Percentiles rank a stretch among this genome's conserved stretches.
These are phyloP conservation scores for Parnassius apollo DNA, from an alignment of 2,888 invertebrate genomes.

Conservation along the genomic window DNA sequence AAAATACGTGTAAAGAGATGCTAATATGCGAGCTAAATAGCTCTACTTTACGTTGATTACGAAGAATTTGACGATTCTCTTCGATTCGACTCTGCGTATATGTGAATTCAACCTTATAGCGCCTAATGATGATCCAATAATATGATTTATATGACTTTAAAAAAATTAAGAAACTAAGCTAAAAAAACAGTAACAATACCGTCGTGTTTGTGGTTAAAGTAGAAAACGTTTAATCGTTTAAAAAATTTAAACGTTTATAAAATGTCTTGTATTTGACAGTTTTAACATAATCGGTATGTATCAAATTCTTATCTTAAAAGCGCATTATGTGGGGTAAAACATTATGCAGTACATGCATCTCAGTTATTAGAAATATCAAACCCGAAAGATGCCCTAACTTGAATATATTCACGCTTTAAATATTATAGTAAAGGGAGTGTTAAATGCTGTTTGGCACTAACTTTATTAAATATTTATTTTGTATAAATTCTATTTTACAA, in stretches of 20 bases:
- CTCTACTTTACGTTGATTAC: no score
- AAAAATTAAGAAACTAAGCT: not conserved
- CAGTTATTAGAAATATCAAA: slow-evolving; percentile 30
- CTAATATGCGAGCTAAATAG: no score
- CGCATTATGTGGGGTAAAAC: slow-evolving; percentile 53
- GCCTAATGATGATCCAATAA: no score
- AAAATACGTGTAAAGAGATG: no score
- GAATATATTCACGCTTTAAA: slow-evolving; percentile 45
- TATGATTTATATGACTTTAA: not conserved
- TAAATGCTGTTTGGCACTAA: slow-evolving; percentile 79
- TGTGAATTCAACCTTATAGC: no score
- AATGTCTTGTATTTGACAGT: slow-evolving; percentile 14
- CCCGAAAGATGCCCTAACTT: slow-evolving; percentile 19
- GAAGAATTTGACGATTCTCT: no score
- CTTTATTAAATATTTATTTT: slow-evolving; percentile 70
- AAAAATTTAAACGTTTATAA: slow-evolving; percentile 12
- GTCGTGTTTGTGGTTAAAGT: slow-evolving; percentile 15
- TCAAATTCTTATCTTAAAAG: slow-evolving; percentile 61
- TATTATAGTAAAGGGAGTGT: slow-evolving; percentile 54
- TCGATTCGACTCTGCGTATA: no score
- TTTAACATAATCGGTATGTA: slow-evolving; percentile 36
- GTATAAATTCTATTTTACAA: slow-evolving; percentile 64
- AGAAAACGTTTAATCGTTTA: slow-evolving; percentile 23
- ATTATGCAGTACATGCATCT: slow-evolving; percentile 41
- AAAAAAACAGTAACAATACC: not conserved